A percentile compares a stretch with the other conserved stretches of the same genome.
Conservation (phyloP, 2,797 vertebrate species). For the Coluber constrictor region DNA sequence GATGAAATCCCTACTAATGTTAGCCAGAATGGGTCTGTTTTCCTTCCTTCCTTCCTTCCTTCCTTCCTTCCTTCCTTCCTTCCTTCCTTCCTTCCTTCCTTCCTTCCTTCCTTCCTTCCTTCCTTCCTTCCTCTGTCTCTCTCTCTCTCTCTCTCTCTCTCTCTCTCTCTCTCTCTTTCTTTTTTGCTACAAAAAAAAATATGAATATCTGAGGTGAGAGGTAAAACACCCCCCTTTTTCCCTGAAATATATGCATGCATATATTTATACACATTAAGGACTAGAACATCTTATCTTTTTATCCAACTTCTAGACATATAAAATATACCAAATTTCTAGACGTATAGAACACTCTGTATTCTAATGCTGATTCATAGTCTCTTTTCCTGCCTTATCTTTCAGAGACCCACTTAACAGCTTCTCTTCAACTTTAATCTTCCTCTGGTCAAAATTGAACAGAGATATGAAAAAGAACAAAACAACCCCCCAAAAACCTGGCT, state of each 20-base stretch:
- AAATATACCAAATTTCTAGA: slow-evolving; percentile 29
- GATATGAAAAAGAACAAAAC: slow-evolving; percentile 46
- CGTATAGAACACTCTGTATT: slow-evolving; percentile 55
- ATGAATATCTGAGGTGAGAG: background rate
- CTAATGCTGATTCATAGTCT: slow-evolving; percentile 58
- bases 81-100: no score
- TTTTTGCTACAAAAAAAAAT: background rate
- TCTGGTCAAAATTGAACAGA: slow-evolving; percentile 63
- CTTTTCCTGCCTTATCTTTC: slow-evolving; percentile 66
- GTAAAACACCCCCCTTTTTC: background rate
- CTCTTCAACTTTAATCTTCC: slow-evolving; percentile 61
- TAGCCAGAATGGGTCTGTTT: background rate
- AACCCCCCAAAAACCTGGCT: background rate
- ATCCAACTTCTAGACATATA: background rate
- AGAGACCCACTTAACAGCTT: slow-evolving; percentile 59
- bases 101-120: no score
- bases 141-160: accelerated
- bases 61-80: no score
- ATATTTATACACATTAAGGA: slow-evolving; percentile 40
- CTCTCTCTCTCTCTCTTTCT: no score
- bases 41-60: no score
- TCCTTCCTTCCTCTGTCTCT: no score
- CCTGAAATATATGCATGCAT: slow-evolving; percentile 35
- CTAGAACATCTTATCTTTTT: slow-evolving; percentile 54
- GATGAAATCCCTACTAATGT: background rate